phyloP scores from a whole-genome alignment of 1,140 invertebrate species.

The Diachasma alloeum region DNA sequence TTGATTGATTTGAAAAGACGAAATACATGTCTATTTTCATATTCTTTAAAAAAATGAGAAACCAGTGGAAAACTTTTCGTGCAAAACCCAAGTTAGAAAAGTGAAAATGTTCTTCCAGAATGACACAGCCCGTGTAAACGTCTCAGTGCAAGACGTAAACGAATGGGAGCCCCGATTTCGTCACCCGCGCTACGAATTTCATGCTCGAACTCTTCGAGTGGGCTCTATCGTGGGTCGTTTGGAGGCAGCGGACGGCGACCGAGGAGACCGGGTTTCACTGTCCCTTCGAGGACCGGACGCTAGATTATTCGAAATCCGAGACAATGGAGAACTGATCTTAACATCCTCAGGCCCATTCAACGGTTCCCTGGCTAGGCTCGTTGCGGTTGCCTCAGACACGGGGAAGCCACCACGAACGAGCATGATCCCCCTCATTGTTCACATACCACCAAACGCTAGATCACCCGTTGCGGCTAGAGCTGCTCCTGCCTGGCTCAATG shows the following conservation, averaged over 20 bases:
- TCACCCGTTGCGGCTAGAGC: conserved; percentile 63
- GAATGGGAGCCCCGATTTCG: conserved; percentile 92
- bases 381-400: conserved; percentile 82
- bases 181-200: conserved; percentile 85
- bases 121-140: conserved; percentile 77
- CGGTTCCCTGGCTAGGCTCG: conserved; percentile 70
- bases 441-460: conserved; percentile 70
- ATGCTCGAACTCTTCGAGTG: conserved; percentile 64
- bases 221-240: conserved; percentile 66
- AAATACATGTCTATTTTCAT: no score
- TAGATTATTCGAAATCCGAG: conserved; percentile 67
- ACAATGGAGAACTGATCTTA: conserved; percentile 66
- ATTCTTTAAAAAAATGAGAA: no score
- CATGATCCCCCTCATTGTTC: conserved; percentile 79
- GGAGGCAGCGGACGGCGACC: conserved; percentile 82
- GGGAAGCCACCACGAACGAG: conserved; percentile 75
- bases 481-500: conserved; percentile 60
- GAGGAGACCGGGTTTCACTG: conserved; percentile 75
- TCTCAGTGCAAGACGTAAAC: conserved; percentile 87
- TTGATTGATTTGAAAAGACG: no score
- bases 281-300: conserved; percentile 77
- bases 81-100: neutral
- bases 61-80: no score
- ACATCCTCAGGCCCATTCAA: conserved; percentile 67
- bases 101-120: conserved; percentile 69